Conservation (phyloP, 2,113 vertebrate genomes). For the Oxyura jamaicensis region DNA sequence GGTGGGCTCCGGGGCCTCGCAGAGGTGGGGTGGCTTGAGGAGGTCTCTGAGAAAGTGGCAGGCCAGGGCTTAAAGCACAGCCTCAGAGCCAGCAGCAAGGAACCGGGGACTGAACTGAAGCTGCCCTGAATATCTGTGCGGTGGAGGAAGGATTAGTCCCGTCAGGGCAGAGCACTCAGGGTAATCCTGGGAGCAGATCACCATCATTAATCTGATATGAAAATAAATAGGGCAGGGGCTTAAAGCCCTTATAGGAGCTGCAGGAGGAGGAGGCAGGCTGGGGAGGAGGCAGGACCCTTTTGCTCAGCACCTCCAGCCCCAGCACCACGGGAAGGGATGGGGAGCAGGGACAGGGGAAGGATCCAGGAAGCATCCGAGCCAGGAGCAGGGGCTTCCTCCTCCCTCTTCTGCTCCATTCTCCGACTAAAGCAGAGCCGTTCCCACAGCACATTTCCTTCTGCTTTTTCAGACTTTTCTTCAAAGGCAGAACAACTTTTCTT, state of each 20-base stretch:
- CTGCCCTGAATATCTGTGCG: background rate
- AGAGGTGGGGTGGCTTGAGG: background rate
- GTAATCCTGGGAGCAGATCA: background rate
- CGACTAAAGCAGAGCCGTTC: background rate
- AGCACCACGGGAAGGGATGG: fast-evolving
- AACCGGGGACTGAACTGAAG: background rate
- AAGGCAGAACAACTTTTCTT: background rate
- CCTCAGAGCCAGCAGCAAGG: background rate
- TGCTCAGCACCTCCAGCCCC: fast-evolving
- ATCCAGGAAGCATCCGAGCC: background rate
- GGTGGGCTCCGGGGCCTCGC: background rate
- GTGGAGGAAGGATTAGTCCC: background rate
- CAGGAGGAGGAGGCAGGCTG: background rate
- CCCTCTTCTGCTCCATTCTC: fast-evolving
- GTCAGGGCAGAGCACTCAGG: background rate
- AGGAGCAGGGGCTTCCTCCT: background rate
- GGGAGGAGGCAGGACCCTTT: background rate
- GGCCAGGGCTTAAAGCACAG: background rate
- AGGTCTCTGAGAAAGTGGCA: background rate
- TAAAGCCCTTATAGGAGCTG: background rate
- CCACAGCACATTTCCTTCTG: background rate
- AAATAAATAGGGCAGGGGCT: slow-evolving; percentile 16
- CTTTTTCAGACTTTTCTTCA: background rate
- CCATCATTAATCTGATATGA: background rate
- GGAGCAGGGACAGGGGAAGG: fast-evolving